A percentile compares a stretch with the other conserved stretches of the same genome.
Evolutionary conservation across 2,888 invertebrate genomes (phyloP).

Genomic region (Uropetala carovei): DNA sequence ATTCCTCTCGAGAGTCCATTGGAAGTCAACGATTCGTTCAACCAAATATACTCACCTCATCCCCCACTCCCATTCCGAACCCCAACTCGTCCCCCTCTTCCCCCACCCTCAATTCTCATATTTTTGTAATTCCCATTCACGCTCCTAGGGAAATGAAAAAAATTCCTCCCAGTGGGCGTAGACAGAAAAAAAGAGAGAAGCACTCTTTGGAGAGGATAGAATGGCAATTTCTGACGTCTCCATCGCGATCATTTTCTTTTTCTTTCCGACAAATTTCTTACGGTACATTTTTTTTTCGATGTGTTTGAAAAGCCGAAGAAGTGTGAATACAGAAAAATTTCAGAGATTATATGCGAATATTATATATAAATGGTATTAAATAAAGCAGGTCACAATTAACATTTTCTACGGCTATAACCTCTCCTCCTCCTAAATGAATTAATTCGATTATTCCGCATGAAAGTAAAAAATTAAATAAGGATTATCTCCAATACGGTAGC

Average conservation of each 20-base stretch:
- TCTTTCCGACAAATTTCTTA: background rate
- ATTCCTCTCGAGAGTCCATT: background rate
- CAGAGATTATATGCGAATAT: too few relatives aligned
- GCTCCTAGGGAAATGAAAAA: constrained; percentile 10
- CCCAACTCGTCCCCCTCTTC: background rate
- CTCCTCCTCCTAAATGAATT: too few relatives aligned
- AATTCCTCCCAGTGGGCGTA: background rate
- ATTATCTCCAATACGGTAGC: too few relatives aligned
- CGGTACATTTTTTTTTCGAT: too few relatives aligned
- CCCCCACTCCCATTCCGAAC: background rate
- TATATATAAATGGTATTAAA: too few relatives aligned
- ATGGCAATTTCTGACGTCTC: constrained; percentile 8
- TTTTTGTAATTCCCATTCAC: constrained; percentile 7
- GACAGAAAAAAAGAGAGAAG: background rate
- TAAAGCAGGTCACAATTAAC: too few relatives aligned
- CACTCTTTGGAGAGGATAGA: background rate
- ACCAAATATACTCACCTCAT: background rate
- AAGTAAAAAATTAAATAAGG: too few relatives aligned
- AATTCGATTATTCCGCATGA: too few relatives aligned
- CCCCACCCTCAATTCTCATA: background rate
- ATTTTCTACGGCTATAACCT: too few relatives aligned
- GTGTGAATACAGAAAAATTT: too few relatives aligned
- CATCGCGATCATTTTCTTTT: background rate
- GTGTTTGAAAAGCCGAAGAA: too few relatives aligned
- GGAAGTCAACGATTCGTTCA: constrained; percentile 56